Conservation (phyloP, 2,113 vertebrate species). For the Paradoxurus hermaphroditus region DNA sequence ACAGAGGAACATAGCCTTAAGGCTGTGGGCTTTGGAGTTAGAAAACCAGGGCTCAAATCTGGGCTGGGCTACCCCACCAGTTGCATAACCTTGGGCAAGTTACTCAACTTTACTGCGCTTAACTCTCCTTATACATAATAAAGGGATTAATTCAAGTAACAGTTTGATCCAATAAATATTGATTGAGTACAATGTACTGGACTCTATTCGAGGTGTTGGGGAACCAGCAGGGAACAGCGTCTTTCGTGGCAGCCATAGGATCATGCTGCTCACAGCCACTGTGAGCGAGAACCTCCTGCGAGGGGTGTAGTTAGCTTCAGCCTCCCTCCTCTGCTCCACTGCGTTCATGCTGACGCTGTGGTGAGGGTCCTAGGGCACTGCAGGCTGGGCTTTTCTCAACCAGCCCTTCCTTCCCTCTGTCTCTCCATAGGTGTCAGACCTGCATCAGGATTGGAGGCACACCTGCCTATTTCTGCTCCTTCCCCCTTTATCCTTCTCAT, state of each 20-base stretch:
- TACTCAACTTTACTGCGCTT: not conserved
- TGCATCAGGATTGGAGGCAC: not conserved
- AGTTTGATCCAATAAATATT: not conserved
- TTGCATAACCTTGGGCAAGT: not conserved
- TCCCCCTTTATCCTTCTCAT: not conserved
- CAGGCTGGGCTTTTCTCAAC: not conserved
- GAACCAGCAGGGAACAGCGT: not conserved
- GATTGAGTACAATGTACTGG: not conserved
- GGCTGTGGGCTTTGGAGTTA: not conserved
- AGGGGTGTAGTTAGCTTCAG: not conserved
- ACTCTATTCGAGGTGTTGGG: not conserved
- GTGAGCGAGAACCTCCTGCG: too few relatives aligned
- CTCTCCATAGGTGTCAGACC: not conserved
- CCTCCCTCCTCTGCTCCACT: not conserved
- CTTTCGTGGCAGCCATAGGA: not conserved
- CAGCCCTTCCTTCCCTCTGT: not conserved
- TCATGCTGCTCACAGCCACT: not conserved
- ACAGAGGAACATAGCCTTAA: not conserved
- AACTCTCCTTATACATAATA: not conserved
- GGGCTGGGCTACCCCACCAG: not conserved
- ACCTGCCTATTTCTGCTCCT: not conserved
- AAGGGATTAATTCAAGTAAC: not conserved
- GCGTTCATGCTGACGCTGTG: rapidly evolving
- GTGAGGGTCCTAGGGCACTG: not conserved
- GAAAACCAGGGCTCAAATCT: not conserved